phyloP scores from a whole-genome alignment of 2,797 vertebrate genomes.

The Pipistrellus nathusii region DNA sequence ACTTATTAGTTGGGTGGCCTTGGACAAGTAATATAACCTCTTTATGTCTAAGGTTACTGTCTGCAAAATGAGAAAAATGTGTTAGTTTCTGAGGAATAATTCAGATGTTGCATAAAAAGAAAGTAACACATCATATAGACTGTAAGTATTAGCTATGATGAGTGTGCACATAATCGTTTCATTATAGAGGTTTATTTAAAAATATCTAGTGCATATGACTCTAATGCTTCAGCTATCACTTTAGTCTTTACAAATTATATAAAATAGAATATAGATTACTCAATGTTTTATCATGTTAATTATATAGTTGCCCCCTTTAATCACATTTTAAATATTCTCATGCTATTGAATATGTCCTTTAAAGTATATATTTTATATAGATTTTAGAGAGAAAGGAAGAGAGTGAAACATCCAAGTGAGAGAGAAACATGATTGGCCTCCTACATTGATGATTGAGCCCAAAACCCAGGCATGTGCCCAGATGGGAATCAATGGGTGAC shows the following conservation, averaged over 20 bases:
- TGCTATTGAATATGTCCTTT: not conserved
- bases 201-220: not conserved
- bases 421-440: no score
- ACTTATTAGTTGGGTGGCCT: not conserved
- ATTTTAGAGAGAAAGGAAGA: no score
- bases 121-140: not conserved
- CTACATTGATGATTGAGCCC: no score
- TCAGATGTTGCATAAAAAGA: not conserved
- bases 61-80: not conserved
- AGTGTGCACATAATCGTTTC: not conserved
- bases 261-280: not conserved
- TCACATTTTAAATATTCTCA: not conserved
- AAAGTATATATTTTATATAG: not conserved
- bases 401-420: no score
- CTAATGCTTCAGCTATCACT: not conserved
- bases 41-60: not conserved
- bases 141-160: not conserved
- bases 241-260: not conserved
- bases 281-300: not conserved
- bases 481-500: no score
- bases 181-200: not conserved
- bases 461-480: no score
- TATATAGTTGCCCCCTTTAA: not conserved
- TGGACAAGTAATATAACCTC: not conserved
- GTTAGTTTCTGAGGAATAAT: constrained; percentile 20